Percentiles rank a stretch among this genome's conserved stretches.
Conservation (phyloP, 2,888 invertebrate species). For the Hypena proboscidalis region DNA sequence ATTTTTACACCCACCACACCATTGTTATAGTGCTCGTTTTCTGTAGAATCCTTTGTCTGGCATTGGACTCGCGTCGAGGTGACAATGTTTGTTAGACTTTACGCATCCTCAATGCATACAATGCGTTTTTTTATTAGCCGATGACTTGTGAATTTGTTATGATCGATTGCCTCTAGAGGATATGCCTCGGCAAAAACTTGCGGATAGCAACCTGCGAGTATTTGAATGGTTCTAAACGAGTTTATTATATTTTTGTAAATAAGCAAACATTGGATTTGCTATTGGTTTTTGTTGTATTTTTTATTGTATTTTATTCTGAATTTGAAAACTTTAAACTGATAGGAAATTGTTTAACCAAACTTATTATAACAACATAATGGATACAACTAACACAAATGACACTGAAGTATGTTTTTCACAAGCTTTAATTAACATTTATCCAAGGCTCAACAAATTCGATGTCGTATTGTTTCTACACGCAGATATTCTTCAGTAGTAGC, state of each 20-base stretch:
- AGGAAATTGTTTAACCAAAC: too few species aligned
- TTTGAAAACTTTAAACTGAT: too few species aligned
- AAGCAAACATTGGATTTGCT: too few species aligned
- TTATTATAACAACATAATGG: too few species aligned
- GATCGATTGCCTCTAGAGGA: conserved; percentile 74
- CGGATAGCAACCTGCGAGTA: conserved; percentile 60
- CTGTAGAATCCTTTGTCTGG: conserved; percentile 74
- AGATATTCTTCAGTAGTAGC: too few species aligned
- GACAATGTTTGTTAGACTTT: conserved; percentile 82
- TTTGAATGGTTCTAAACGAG: conserved; percentile 42
- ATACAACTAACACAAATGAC: too few species aligned
- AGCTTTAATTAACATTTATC: too few species aligned
- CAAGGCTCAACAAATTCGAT: too few species aligned
- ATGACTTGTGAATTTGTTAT: conserved; percentile 85
- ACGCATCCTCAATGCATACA: conserved; percentile 74
- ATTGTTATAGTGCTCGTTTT: conserved; percentile 70
- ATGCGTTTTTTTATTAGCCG: conserved; percentile 77
- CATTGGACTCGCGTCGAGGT: conserved; percentile 75
- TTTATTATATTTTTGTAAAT: conserved; percentile 28
- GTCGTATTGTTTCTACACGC: too few species aligned
- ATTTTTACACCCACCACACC: conserved; percentile 77
- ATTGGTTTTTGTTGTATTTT: too few species aligned
- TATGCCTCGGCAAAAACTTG: conserved; percentile 55
- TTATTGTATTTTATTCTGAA: too few species aligned
- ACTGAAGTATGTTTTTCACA: too few species aligned